Evolutionary conservation across 2,113 vertebrate genomes (phyloP).

Genomic region (Thermophis baileyi): DNA sequence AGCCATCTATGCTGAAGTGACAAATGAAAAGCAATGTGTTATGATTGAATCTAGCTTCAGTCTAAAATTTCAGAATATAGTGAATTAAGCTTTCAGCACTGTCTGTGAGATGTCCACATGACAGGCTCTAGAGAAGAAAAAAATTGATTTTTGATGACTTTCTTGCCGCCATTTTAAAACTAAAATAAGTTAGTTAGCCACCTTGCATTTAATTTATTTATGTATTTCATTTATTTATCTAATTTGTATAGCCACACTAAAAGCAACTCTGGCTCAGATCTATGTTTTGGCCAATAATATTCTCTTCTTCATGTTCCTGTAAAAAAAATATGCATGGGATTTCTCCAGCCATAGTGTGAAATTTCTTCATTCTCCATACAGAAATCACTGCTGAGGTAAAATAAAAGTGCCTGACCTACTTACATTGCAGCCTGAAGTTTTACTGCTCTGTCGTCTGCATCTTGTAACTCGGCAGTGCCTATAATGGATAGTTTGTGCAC

Average conservation of each 20-base stretch:
- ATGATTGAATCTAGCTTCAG: not conserved
- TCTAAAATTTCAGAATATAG: not conserved
- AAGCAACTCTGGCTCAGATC: not conserved
- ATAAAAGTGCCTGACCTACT: constrained; percentile 58
- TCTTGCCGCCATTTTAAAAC: not conserved
- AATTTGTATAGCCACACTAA: not conserved
- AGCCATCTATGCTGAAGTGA: not conserved
- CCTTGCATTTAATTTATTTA: not conserved
- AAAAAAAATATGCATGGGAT: constrained; percentile 35
- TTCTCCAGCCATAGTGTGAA: constrained; percentile 52
- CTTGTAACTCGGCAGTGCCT: constrained; percentile 46
- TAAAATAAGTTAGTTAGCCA: not conserved
- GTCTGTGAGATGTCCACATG: not conserved
- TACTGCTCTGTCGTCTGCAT: constrained; percentile 41
- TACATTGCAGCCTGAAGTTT: constrained; percentile 46
- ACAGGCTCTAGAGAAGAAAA: not conserved
- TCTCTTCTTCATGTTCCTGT: constrained; percentile 14
- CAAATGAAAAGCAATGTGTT: not conserved
- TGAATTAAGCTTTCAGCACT: not conserved
- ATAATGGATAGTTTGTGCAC: constrained; percentile 55
- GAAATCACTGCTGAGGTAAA: constrained; percentile 57
- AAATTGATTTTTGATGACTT: not conserved
- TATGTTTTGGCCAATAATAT: not conserved
- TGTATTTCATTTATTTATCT: not conserved
- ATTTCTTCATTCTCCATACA: constrained; percentile 49